A percentile compares a stretch with the other conserved stretches of the same genome.
phyloP scores from a whole-genome alignment of 2,888 invertebrate species.

The Nipponacmea schrenckii region DNA sequence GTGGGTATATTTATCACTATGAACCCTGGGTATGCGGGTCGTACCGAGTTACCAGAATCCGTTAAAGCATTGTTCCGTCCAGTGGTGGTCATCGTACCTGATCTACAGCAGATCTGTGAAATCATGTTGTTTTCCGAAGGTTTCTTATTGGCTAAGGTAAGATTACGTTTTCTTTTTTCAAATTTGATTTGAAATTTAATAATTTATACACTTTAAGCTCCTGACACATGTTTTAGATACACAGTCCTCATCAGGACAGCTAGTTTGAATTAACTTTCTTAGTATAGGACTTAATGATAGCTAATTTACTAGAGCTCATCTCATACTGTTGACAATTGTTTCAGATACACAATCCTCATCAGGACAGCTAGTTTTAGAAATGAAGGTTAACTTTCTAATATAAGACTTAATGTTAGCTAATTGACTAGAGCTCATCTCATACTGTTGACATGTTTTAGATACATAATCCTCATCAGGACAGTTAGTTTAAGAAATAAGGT shows the following conservation, averaged over 20 bases:
- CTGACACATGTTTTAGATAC: not conserved
- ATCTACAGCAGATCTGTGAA: conserved; percentile 89
- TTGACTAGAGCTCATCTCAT: too few relatives aligned
- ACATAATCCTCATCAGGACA: too few relatives aligned
- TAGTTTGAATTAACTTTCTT: too few relatives aligned
- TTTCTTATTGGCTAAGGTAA: conserved; percentile 86
- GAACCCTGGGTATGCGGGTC: conserved; percentile 93
- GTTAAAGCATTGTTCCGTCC: conserved; percentile 92
- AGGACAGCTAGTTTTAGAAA: too few relatives aligned
- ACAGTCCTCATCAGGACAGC: not conserved
- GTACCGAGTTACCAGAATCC: conserved; percentile 87
- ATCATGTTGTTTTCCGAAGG: conserved; percentile 93
- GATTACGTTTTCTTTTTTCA: conserved; percentile 8
- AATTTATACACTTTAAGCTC: too few relatives aligned
- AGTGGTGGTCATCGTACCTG: conserved; percentile 91
- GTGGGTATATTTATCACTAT: conserved; percentile 94
- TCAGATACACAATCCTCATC: not conserved
- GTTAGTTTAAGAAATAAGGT: too few relatives aligned
- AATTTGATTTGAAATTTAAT: not conserved
- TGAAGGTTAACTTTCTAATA: too few relatives aligned
- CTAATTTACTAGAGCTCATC: too few relatives aligned
- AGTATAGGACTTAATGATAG: not conserved
- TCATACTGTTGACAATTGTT: too few relatives aligned
- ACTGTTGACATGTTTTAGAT: too few relatives aligned
- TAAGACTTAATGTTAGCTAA: too few relatives aligned